phyloP scores from a whole-genome alignment of 2,797 vertebrate genomes.

The Jordanella pulchra region DNA sequence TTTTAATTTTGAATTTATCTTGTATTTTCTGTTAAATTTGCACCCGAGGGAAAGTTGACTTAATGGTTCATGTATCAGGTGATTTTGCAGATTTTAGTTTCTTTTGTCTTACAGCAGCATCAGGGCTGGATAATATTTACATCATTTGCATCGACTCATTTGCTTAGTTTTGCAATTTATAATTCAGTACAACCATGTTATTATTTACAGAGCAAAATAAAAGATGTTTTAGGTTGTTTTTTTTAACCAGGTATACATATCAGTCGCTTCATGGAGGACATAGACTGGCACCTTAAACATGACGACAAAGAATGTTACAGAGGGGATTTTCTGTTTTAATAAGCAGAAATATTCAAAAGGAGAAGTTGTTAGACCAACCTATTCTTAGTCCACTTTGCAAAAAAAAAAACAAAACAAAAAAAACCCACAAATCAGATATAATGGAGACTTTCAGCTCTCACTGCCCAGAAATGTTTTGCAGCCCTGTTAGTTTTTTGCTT shows the following conservation, averaged over 20 bases:
- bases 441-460: neutral
- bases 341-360: neutral
- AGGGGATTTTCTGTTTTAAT: neutral
- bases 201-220: neutral
- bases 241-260: neutral
- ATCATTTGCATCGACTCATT: neutral
- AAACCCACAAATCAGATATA: neutral
- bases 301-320: neutral
- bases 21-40: neutral
- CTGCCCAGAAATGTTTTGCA: neutral
- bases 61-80: neutral
- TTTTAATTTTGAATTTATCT: neutral
- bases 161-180: neutral
- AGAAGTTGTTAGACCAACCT: neutral
- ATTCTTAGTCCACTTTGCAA: neutral
- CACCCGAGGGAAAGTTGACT: neutral
- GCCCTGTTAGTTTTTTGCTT: neutral
- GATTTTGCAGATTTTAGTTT: neutral
- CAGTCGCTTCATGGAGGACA: neutral
- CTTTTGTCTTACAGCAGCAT: no score
- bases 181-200: neutral
- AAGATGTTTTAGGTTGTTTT: neutral
- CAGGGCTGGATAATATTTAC: neutral
- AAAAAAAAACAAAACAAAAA: neutral
- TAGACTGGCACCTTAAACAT: neutral